Conservation (phyloP, 2,888 invertebrate species). For the Agonum fuliginosum region DNA sequence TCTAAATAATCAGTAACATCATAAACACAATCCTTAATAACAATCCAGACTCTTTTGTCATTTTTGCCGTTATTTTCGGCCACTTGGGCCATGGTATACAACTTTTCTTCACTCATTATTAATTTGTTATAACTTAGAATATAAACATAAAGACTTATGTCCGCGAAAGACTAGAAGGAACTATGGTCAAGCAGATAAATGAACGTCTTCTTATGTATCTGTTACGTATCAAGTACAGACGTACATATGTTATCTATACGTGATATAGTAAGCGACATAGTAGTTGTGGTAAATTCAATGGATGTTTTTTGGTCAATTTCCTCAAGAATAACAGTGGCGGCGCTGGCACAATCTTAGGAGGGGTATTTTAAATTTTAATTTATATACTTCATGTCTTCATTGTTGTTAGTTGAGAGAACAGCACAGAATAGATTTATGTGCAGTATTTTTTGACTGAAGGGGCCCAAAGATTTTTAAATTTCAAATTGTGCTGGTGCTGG, state of each 20-base stretch:
- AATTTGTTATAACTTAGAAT: background rate
- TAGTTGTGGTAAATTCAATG: background rate
- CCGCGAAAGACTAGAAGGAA: too few relatives aligned
- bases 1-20: conserved; percentile 80
- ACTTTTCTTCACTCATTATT: conserved; percentile 40
- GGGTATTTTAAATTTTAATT: too few relatives aligned
- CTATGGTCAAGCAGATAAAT: background rate
- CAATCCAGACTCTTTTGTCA: conserved; percentile 77
- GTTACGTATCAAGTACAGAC: conserved; percentile 17
- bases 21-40: conserved; percentile 80
- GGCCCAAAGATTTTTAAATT: too few relatives aligned
- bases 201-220: background rate
- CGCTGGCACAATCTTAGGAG: background rate
- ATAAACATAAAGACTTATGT: too few relatives aligned
- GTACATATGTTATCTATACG: conserved; percentile 40
- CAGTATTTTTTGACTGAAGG: too few relatives aligned
- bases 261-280: conserved; percentile 1
- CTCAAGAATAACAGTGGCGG: background rate
- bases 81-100: conserved; percentile 76
- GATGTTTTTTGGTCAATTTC: conserved; percentile 13
- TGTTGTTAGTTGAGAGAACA: too few relatives aligned
- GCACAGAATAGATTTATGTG: background rate
- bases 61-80: conserved; percentile 76
- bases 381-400: too few relatives aligned
- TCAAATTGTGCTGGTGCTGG: too few relatives aligned